Percentiles rank a stretch among this genome's conserved stretches.
These are phyloP conservation scores for Atherix ibis DNA, from an alignment of 2,888 invertebrate species.

Conservation along the genomic window DNA sequence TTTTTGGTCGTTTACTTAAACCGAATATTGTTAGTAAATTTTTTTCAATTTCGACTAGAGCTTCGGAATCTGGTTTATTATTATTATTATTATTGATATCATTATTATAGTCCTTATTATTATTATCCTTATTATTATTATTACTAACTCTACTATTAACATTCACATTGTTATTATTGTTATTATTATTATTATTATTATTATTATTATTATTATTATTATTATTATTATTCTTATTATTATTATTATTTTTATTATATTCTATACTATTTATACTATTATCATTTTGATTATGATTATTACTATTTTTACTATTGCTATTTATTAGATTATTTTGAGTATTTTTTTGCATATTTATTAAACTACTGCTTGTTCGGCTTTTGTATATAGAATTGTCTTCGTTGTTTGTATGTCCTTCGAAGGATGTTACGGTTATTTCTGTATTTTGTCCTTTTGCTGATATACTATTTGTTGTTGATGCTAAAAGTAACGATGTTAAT, in stretches of 20 bases:
- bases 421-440: no score
- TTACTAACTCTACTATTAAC: constrained; percentile 11
- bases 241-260: constrained; percentile 4
- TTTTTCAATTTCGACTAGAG: constrained; percentile 34
- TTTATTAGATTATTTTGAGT: no score
- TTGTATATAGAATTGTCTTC: no score
- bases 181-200: constrained; percentile 12
- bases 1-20: constrained; percentile 32
- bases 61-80: constrained; percentile 28
- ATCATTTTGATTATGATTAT: no score
- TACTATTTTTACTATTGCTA: constrained; percentile 6
- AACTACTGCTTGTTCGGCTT: no score
- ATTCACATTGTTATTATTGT: no score
- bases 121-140: constrained; percentile 13
- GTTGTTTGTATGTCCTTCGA: no score
- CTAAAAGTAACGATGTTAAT: neutral
- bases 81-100: constrained; percentile 13
- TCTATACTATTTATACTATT: constrained; percentile 6
- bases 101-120: constrained; percentile 9
- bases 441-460: no score
- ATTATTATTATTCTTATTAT: constrained; percentile 7
- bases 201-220: constrained; percentile 12
- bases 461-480: constrained; percentile 2
- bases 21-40: constrained; percentile 31
- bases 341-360: no score